phyloP scores from a whole-genome alignment of 1,140 invertebrate genomes.

The Pararge aegeria region DNA sequence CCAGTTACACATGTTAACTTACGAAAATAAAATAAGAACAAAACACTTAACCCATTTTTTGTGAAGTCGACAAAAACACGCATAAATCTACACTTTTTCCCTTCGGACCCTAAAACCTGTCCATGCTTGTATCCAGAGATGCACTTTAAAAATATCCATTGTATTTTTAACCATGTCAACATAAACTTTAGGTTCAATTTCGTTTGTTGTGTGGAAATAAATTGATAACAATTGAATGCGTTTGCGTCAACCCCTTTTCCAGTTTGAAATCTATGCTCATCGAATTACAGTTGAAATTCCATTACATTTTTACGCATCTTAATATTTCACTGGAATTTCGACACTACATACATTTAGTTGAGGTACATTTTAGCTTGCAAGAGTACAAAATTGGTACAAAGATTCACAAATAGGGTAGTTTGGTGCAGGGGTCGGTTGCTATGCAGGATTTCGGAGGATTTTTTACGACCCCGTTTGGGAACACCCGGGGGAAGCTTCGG shows the following conservation, averaged over 20 bases:
- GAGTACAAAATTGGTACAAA: background rate
- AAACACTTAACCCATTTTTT: conserved; percentile 66
- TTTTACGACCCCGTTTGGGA: conserved; percentile 3
- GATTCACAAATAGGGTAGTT: conserved; percentile 3
- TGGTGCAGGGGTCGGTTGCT: conserved; percentile 2
- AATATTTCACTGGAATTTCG: background rate
- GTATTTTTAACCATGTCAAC: conserved; percentile 21
- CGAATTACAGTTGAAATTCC: background rate
- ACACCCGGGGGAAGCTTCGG: background rate
- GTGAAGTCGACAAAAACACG: conserved; percentile 46
- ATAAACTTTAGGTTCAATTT: conserved; percentile 9
- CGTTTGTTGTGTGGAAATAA: background rate
- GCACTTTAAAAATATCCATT: conserved; percentile 28
- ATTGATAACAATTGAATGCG: conserved; percentile 35
- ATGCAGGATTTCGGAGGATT: conserved; percentile 4
- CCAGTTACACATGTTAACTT: conserved; percentile 52
- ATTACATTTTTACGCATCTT: background rate
- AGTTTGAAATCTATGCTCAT: conserved; percentile 15
- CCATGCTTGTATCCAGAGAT: conserved; percentile 26
- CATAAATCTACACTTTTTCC: conserved; percentile 51
- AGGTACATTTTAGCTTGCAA: background rate
- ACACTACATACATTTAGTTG: background rate
- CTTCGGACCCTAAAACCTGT: conserved; percentile 43
- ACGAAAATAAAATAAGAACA: conserved; percentile 52
- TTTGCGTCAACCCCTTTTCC: background rate